Evolutionary conservation across 2,888 invertebrate genomes (phyloP).

Genomic region (Mallateleia sp.): DNA sequence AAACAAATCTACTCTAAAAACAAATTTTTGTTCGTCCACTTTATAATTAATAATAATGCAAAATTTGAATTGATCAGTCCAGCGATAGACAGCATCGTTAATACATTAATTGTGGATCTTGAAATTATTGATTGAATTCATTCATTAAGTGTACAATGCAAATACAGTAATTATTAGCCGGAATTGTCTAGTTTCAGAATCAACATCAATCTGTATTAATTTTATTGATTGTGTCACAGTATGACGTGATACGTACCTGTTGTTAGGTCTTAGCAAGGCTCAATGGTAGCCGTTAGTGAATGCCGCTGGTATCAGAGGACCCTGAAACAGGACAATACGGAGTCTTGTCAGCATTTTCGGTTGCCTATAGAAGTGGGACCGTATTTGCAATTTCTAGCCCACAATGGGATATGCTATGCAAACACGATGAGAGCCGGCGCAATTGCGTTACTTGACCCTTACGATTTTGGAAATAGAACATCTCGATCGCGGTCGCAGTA

Average conservation of each 20-base stretch:
- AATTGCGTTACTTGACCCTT: constrained; percentile 91
- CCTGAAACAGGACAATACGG: constrained; percentile 92
- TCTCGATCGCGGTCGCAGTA: constrained; percentile 50
- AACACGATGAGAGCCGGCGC: constrained; percentile 88
- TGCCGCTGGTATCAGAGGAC: constrained; percentile 99
- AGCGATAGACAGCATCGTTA: not conserved
- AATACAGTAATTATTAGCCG: constrained; percentile 57
- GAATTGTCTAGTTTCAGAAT: constrained; percentile 67
- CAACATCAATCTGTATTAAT: constrained; percentile 73
- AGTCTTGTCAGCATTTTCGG: constrained; percentile 78
- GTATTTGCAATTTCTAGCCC: constrained; percentile 71
- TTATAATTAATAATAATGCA: not conserved
- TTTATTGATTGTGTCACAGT: constrained; percentile 67
- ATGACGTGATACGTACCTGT: constrained; percentile 86
- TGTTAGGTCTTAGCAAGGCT: constrained; percentile 90
- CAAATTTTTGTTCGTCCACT: not conserved
- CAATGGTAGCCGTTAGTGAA: constrained; percentile 99
- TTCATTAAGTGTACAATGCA: constrained; percentile 48
- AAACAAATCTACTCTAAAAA: no score
- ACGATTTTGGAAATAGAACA: constrained; percentile 89
- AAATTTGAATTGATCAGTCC: not conserved
- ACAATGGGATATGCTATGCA: constrained; percentile 57
- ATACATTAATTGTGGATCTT: constrained; percentile 16
- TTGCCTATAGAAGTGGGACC: constrained; percentile 70
- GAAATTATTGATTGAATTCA: constrained; percentile 34